Conservation (phyloP, 1,140 invertebrate genomes). For the Lepeophtheirus salmonis region DNA sequence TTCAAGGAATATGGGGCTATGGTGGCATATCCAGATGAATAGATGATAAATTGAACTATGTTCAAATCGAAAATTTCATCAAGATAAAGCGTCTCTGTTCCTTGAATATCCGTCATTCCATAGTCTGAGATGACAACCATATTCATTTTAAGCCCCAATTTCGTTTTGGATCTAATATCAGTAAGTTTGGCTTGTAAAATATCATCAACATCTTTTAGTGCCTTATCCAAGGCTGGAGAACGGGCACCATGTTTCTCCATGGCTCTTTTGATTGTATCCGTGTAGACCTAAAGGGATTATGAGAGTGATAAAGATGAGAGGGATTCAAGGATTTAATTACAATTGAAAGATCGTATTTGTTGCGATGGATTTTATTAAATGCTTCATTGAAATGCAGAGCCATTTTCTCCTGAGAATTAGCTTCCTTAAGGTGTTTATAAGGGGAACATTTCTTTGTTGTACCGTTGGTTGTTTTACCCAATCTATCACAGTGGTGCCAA, state of each 20-base stretch:
- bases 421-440: neutral
- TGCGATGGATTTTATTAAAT: neutral
- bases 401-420: neutral
- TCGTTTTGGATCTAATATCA: neutral
- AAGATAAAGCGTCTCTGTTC: neutral
- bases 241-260: neutral
- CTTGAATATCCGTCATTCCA: neutral
- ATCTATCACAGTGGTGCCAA: neutral
- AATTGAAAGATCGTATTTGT: neutral
- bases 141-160: neutral
- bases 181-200: conserved; percentile 8
- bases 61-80: neutral
- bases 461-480: neutral
- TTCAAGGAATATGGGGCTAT: conserved; percentile 1
- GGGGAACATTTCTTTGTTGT: neutral
- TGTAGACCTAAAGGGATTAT: neutral
- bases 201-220: conserved; percentile 1
- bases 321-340: neutral
- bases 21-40: neutral
- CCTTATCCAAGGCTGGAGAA: neutral
- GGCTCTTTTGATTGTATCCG: neutral
- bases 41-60: neutral
- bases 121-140: conserved; percentile 4
- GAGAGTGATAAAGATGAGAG: neutral
- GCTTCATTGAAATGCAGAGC: neutral